A percentile compares a stretch with the other conserved stretches of the same genome.
phyloP scores from a whole-genome alignment of 2,888 invertebrate species.

The Ellobium chinense region DNA sequence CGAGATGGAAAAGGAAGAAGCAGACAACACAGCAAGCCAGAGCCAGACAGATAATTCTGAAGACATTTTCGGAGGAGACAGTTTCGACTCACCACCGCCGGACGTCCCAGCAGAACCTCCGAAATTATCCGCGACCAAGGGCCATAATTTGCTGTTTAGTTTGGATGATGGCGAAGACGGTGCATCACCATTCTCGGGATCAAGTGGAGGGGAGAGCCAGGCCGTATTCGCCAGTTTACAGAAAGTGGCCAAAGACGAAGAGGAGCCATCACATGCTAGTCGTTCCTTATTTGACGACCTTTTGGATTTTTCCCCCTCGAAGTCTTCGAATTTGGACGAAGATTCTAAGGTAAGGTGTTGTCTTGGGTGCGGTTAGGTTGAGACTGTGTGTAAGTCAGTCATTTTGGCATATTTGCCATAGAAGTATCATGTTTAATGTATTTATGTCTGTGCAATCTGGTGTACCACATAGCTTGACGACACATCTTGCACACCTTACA shows the following conservation, averaged over 20 bases:
- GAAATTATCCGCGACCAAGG: neutral
- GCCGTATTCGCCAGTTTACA: neutral
- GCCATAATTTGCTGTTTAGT: conserved; percentile 12
- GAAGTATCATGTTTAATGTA: no score
- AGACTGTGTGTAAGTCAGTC: no score
- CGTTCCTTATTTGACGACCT: conserved; percentile 27
- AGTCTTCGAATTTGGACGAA: neutral
- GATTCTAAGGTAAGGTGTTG: neutral
- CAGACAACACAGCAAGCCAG: no score
- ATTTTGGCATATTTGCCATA: no score
- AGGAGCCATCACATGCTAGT: no score
- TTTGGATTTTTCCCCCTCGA: conserved; percentile 24
- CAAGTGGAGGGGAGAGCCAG: neutral
- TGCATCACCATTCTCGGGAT: neutral
- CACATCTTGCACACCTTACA: no score
- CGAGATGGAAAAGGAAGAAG: no score
- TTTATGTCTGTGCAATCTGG: no score
- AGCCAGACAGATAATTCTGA: neutral
- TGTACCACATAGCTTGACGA: no score
- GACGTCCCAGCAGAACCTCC: neutral
- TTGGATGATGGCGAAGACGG: neutral
- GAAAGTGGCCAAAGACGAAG: neutral
- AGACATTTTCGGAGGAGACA: neutral
- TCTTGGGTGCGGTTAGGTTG: no score
- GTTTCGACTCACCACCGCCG: neutral